These are phyloP conservation scores for Cryptoblepharus egeriae DNA, from an alignment of 2,797 vertebrate species.

Conservation along the genomic window DNA sequence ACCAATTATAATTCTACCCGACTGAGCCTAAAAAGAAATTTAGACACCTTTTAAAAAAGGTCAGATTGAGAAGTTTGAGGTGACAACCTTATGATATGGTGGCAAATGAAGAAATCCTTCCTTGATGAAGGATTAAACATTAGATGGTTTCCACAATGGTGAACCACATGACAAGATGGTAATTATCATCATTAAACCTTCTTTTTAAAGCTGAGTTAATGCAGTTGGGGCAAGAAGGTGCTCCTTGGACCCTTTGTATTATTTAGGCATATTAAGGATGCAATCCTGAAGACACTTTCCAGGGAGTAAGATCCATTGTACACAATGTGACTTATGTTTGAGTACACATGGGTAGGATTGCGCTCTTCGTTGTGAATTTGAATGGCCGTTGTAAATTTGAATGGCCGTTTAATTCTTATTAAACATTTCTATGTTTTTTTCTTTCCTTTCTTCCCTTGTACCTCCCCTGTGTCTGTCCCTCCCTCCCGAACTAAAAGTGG, in stretches of 20 bases:
- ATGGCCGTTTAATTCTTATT: slow-evolving; percentile 52
- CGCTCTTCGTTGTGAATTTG: slow-evolving; percentile 39
- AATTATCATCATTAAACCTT: not conserved
- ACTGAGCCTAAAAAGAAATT: not conserved
- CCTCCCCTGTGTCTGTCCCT: slow-evolving; percentile 62
- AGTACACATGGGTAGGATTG: too few relatives aligned
- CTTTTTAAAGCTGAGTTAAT: not conserved
- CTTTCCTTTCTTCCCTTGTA: slow-evolving; percentile 58
- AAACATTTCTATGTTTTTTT: slow-evolving; percentile 70
- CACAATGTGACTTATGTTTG: too few relatives aligned
- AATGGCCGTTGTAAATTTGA: slow-evolving; percentile 17
- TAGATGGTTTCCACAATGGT: accelerated
- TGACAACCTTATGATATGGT: not conserved
- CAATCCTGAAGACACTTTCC: too few relatives aligned
- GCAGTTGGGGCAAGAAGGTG: not conserved
- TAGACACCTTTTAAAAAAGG: not conserved
- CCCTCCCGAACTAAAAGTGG: slow-evolving; percentile 80
- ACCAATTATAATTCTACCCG: not conserved
- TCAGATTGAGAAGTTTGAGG: accelerated
- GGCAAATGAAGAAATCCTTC: not conserved
- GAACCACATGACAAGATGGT: not conserved
- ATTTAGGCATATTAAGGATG: not conserved
- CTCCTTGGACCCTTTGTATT: slow-evolving; percentile 3
- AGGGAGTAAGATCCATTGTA: too few relatives aligned
- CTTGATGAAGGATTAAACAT: not conserved